phyloP scores from a whole-genome alignment of 2,888 invertebrate genomes.

The Fragum sueziense region DNA sequence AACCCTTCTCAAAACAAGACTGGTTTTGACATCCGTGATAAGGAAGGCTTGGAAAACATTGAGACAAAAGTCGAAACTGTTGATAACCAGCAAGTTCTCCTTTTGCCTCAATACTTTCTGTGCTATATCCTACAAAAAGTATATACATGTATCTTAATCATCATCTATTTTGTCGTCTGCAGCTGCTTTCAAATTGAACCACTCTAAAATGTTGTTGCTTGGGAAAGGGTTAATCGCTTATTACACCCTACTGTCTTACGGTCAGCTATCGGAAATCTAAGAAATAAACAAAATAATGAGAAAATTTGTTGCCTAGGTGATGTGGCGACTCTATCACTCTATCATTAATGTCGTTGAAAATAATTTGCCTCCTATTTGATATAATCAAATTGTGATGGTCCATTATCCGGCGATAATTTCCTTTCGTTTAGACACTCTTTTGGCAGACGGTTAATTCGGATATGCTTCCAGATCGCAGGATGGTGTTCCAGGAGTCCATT shows the following conservation, averaged over 20 bases:
- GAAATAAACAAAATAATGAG: slow-evolving; percentile 19
- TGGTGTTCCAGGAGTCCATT: not conserved
- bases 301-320: slow-evolving; percentile 13
- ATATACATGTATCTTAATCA: no score
- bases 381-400: slow-evolving; percentile 10
- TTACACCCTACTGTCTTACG: not conserved
- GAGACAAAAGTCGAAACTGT: no score
- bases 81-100: no score
- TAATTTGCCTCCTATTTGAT: slow-evolving; percentile 15
- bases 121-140: no score
- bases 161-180: no score
- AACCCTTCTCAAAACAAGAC: no score
- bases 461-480: not conserved
- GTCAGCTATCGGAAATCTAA: slow-evolving; percentile 11
- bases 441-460: not conserved
- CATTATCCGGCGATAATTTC: slow-evolving; percentile 8
- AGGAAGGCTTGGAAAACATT: no score
- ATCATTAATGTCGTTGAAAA: not conserved
- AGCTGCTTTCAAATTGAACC: no score
- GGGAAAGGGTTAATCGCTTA: not conserved
- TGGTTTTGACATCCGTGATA: no score
- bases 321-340: not conserved
- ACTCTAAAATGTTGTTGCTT: no score
- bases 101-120: no score
- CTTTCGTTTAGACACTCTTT: not conserved